A percentile compares a stretch with the other conserved stretches of the same genome.
These are phyloP conservation scores for Toxostoma redivivum DNA, from an alignment of 2,113 vertebrate species.

Conservation along the genomic window DNA sequence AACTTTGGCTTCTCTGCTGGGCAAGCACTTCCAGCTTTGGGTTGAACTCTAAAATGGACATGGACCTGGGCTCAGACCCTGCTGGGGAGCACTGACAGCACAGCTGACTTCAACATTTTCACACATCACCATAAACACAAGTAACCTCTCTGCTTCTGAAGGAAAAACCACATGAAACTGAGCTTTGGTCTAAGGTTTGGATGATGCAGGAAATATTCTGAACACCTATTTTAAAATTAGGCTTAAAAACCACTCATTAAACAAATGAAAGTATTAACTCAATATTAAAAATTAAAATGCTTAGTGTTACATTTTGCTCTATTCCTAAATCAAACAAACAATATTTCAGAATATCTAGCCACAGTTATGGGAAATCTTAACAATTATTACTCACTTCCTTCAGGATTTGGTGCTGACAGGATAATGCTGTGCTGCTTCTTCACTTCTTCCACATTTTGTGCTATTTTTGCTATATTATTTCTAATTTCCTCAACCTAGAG, in stretches of 20 bases:
- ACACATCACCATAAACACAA: neutral
- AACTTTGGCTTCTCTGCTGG: neutral
- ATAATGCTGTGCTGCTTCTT: conserved; percentile 93
- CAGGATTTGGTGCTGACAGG: conserved; percentile 91
- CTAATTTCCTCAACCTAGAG: conserved; percentile 90
- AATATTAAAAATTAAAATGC: neutral
- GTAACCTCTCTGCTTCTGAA: neutral
- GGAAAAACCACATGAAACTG: neutral
- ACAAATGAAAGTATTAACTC: neutral
- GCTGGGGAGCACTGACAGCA: accelerated
- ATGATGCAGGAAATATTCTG: neutral
- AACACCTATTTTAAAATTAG: neutral
- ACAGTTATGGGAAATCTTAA: neutral
- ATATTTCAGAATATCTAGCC: neutral
- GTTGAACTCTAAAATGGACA: neutral
- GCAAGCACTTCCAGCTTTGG: neutral
- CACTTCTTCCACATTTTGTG: conserved; percentile 86
- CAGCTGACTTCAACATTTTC: neutral
- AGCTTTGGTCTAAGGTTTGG: neutral
- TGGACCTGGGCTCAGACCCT: too few species aligned
- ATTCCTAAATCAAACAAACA: neutral
- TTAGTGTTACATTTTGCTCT: neutral
- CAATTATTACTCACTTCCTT: conserved; percentile 80
- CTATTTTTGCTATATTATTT: conserved; percentile 80
- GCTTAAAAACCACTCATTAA: neutral